Base-by-base conservation (phyloP, 2,888 invertebrate species). In the Drosophila diplacantha region DNA sequence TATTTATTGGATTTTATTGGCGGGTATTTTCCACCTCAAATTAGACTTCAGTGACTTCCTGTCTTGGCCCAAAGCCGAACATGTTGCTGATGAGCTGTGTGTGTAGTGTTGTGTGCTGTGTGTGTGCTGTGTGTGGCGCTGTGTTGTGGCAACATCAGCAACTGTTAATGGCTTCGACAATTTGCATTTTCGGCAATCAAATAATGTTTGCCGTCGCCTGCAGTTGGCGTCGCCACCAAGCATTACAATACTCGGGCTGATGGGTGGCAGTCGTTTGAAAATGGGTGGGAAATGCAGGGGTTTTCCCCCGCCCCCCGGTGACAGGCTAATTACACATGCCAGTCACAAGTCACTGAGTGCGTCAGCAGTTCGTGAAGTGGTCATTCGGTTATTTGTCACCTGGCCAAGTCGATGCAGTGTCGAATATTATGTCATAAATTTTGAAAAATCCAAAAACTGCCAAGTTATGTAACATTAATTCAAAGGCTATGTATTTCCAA, bases 261-360 rank as follows among this genome's bases (percentile, higher is more conserved):
- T n/a, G n/a, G 0, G 43, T 7, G 7, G 26, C 29, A 26, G 11
- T 16, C 6, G 9, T 4, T 26, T 29, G 16, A 26, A 29, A 18
- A 32, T n/a, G 32, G 34, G 20, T 49, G 39, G 20, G n/a, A 46
- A 22, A 12, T 14, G 50, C 9, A 26, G 26, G 9, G 26, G 26
- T 26, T 26, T 26, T 3, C 26, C 24, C 7, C 24, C 24, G 2
- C 8, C 24, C 24, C 24, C 26, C 26, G 26, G 9, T 26, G 26
- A 26, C 47, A 38, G 46, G 53, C 80, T 82, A 76, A 82, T 77
- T 82, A 82, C 68, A 66, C 57, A 77, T 77, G 82, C 77, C 72
- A 80, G 67, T 82, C 80, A 73, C 78, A 72, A 58, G 58, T 57
- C 58, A 58, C 34, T 9, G 58, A 44, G 37, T 52, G 63, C 62